Evolutionary conservation across 1,140 invertebrate species (phyloP).

Genomic region (Drosophila paulistorum): DNA sequence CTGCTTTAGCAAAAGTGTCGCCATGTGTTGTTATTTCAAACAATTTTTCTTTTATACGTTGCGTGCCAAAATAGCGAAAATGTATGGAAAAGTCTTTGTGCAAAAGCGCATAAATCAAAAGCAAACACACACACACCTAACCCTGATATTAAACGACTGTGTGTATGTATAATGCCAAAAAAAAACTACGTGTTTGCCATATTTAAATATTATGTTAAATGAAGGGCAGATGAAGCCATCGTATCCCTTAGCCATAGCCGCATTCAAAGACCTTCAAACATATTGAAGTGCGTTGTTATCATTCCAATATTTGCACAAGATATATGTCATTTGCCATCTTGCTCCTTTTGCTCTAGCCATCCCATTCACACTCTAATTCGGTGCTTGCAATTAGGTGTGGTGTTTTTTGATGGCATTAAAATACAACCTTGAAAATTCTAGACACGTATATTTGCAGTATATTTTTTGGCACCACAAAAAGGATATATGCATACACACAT

Average conservation of each 20-base stretch:
- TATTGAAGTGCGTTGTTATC: constrained; percentile 73
- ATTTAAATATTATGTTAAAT: constrained; percentile 73
- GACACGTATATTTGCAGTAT: constrained; percentile 59
- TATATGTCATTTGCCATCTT: constrained; percentile 26
- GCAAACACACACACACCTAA: constrained; percentile 38
- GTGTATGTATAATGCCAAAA: constrained; percentile 1
- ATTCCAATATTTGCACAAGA: constrained; percentile 66
- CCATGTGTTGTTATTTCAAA: constrained; percentile 17
- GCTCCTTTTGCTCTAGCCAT: not conserved
- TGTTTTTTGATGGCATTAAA: constrained; percentile 59
- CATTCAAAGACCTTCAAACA: constrained; percentile 50
- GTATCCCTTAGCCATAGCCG: constrained; percentile 41
- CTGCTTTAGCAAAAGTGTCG: constrained; percentile 57
- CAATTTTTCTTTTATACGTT: constrained; percentile 35
- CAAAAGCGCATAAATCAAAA: constrained; percentile 64
- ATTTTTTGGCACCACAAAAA: constrained; percentile 32
- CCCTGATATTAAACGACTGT: constrained; percentile 6
- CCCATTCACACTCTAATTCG: not conserved
- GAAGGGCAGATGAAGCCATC: constrained; percentile 41
- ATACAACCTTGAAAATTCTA: constrained; percentile 75
- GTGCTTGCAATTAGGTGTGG: constrained; percentile 31
- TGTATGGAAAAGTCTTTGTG: constrained; percentile 57
- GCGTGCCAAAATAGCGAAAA: constrained; percentile 63
- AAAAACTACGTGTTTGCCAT: constrained; percentile 62
- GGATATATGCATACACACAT: not conserved